Conservation (phyloP, 2,797 vertebrate genomes). For the Phrynocephalus forsythii region DNA sequence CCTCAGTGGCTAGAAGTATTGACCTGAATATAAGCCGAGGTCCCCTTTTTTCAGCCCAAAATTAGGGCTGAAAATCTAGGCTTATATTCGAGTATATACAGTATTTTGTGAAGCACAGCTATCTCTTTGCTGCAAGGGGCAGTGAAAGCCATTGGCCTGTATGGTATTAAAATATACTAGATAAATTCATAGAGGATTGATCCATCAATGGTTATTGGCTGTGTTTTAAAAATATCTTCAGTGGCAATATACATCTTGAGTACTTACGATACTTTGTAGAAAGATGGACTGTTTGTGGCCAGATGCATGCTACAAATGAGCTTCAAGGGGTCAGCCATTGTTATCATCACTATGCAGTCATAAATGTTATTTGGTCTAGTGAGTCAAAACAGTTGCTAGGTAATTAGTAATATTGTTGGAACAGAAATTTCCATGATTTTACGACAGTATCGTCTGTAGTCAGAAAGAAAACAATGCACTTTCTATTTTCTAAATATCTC, state of each 20-base stretch:
- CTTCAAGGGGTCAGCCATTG: neutral
- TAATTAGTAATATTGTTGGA: no score
- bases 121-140: neutral
- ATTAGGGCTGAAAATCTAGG: no score
- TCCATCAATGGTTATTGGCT: neutral
- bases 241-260: neutral
- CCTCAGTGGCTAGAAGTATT: no score
- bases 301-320: neutral
- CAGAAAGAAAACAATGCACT: slow-evolving; percentile 11
- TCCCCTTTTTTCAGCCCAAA: no score
- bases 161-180: neutral
- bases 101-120: neutral
- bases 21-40: no score
- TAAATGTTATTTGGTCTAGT: neutral
- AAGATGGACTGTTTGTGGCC: neutral
- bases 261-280: neutral
- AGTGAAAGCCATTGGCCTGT: neutral
- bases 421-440: neutral
- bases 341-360: neutral
- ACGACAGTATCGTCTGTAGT: neutral
- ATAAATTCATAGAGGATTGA: neutral
- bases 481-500: slow-evolving; percentile 52
- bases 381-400: neutral
- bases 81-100: no score
- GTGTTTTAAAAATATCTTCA: neutral